Percentiles rank a stretch among this genome's conserved stretches.
phyloP scores from a whole-genome alignment of 2,113 vertebrate species.

The Chiloscyllium plagiosum region DNA sequence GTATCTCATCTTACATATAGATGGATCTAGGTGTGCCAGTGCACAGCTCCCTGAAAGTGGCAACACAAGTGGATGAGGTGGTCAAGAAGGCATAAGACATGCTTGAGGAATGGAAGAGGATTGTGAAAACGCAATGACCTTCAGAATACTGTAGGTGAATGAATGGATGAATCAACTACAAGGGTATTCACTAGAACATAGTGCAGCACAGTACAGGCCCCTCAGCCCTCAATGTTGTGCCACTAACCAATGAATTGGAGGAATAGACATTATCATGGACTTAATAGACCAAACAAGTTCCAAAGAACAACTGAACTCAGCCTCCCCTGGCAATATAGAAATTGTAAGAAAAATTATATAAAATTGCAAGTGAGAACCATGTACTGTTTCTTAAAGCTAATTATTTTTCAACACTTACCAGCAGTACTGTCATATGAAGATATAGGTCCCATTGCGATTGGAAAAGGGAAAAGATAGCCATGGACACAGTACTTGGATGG shows the following conservation, averaged over 20 bases:
- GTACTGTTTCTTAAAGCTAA: neutral
- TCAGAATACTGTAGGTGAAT: neutral
- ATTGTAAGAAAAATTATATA: neutral
- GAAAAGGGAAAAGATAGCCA: constrained; percentile 80
- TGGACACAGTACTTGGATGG: constrained; percentile 69
- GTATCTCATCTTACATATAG: too few relatives aligned
- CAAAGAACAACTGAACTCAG: neutral
- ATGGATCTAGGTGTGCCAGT: too few relatives aligned
- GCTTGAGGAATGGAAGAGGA: neutral
- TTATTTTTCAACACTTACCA: constrained; percentile 53
- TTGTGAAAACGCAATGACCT: neutral
- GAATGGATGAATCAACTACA: neutral
- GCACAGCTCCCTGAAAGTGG: too few relatives aligned
- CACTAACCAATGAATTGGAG: neutral
- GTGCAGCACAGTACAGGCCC: too few relatives aligned
- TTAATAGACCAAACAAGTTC: neutral
- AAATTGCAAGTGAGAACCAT: neutral
- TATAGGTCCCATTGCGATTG: constrained; percentile 65
- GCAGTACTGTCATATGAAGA: constrained; percentile 70
- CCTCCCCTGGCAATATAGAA: neutral
- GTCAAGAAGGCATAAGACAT: too few relatives aligned
- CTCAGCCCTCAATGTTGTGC: too few relatives aligned
- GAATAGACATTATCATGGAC: too few relatives aligned
- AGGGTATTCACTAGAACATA: too few relatives aligned
- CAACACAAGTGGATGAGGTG: too few relatives aligned